Base-by-base conservation (phyloP, 2,797 vertebrate genomes). In the Cuniculus paca region DNA sequence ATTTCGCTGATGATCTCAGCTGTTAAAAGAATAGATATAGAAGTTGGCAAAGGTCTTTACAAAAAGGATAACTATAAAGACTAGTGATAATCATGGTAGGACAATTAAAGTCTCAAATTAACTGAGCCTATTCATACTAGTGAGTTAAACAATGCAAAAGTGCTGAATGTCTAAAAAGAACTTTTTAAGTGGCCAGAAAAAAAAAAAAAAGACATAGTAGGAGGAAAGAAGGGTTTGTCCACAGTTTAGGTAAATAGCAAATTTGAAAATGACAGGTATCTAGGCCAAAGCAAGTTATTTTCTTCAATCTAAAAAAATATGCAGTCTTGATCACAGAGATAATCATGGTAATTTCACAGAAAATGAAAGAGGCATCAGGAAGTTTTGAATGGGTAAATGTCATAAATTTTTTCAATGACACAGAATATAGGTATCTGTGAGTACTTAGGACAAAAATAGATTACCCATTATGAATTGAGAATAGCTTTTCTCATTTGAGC, bases 401-500 rank as follows among this genome's bases (percentile, higher is more conserved):
- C n/a, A 50, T 28, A 7, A 36, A 52, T 75, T 84, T 83, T 86
- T 83, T 26, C 58, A 31, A 10, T 50, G 75, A 72, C n/a, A 31
- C 13, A 82, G 36, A 92, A 82, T 56, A 86, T 63, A 63, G 45
- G 45, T 11, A 50, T 63, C 81, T 85, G 39, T 72, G 54, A 94
- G 48, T 10, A 45, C 36, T 68, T 85, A 75, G 1, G 19, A 58
- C 7, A 81, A 75, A 65, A 81, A 42, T 31, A 74, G 20, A 54
- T 74, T 50, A 79, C 34, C 9, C 22, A 42, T 16, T 11, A 58
- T 52, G 54, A 13, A 5, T 11, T 85, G 31, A 68, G 80, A 68
- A 86, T 68, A 89, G 31, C 50, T 89, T 91, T 70, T 78, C 77
- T 70, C 34, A 58, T 50, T 82, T 82, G 45, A 85, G 61, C 22